Evolutionary conservation across 2,797 vertebrate species (phyloP).

Genomic region (Ciconia nigra): DNA sequence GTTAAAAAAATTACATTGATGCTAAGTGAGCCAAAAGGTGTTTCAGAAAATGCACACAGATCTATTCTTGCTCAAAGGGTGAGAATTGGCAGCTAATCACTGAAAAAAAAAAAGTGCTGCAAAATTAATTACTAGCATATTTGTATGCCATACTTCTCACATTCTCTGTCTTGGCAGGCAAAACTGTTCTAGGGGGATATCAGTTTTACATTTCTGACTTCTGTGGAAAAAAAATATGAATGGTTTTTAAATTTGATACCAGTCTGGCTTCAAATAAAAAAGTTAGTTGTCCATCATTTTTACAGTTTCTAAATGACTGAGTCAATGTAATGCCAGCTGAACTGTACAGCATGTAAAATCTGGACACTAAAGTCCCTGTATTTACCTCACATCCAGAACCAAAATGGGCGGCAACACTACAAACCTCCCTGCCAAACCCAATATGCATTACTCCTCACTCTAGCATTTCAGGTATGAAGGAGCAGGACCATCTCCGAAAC

Average conservation of each 20-base stretch:
- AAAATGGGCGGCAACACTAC: neutral
- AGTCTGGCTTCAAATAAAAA: neutral
- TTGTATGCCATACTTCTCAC: neutral
- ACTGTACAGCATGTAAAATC: neutral
- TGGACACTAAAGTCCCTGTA: neutral
- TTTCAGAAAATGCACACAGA: neutral
- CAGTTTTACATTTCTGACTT: neutral
- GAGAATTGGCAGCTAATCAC: neutral
- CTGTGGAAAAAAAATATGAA: neutral
- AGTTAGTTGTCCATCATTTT: neutral
- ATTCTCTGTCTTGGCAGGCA: neutral
- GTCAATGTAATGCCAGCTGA: neutral
- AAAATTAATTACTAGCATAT: slow-evolving; percentile 4
- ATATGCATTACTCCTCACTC: neutral
- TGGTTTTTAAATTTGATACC: neutral
- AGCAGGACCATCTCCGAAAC: neutral
- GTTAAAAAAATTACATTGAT: neutral
- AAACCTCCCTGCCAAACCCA: neutral
- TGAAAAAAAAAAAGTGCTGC: neutral
- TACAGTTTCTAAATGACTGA: neutral
- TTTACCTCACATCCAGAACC: neutral
- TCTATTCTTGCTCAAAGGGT: neutral
- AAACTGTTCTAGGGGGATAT: neutral
- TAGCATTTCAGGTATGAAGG: neutral
- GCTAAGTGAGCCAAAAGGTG: neutral